Conservation (phyloP, 53 echinoderm and acorn worm species). For the Stichopus horrens region DNA sequence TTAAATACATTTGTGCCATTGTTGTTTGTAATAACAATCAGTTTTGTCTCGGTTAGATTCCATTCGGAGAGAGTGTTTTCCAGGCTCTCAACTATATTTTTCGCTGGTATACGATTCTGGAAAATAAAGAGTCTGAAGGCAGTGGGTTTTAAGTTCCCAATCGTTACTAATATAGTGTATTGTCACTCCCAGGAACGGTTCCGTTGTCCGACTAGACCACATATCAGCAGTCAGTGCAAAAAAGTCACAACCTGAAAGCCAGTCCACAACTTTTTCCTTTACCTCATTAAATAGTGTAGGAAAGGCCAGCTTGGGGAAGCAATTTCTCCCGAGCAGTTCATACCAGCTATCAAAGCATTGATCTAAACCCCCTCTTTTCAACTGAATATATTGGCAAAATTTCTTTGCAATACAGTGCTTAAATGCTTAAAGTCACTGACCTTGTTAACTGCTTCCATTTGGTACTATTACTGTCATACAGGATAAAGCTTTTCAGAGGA, state of each 20-base stretch:
- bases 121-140: conserved; percentile 13
- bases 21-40: neutral
- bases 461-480: conserved; percentile 3
- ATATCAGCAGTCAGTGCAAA: conserved; percentile 10
- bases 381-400: conserved; percentile 46
- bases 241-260: conserved; percentile 1
- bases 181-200: conserved; percentile 12
- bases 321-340: conserved; percentile 32
- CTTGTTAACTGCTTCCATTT: conserved; percentile 38
- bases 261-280: neutral
- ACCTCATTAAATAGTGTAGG: conserved; percentile 24
- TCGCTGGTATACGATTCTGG: neutral
- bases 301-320: conserved; percentile 26
- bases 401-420: too few relatives aligned
- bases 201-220: conserved; percentile 21
- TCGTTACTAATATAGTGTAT: conserved; percentile 7
- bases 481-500: neutral
- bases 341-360: conserved; percentile 45
- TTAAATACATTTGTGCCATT: conserved; percentile 25
- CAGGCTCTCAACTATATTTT: conserved; percentile 28
- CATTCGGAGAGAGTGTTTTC: neutral
- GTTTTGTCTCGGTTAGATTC: conserved; percentile 12
- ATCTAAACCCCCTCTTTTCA: conserved; percentile 29
- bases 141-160: conserved; percentile 6
- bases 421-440: conserved; percentile 34